Conservation (phyloP, 2,888 invertebrate species). For the Volucella inanis region DNA sequence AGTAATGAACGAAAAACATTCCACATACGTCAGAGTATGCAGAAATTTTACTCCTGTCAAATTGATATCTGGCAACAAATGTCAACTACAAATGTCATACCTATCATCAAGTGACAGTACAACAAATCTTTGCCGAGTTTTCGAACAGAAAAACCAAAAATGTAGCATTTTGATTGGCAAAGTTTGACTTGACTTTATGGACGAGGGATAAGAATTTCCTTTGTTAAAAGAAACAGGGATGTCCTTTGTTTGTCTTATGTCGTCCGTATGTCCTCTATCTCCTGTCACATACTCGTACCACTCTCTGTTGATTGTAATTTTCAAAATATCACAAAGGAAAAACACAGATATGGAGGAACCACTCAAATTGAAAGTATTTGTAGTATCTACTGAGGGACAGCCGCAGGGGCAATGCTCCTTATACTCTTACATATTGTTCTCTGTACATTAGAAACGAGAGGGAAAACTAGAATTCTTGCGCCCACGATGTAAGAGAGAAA, state of each 20-base stretch:
- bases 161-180: constrained; percentile 45
- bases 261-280: constrained; percentile 21
- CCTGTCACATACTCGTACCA: neutral
- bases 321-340: constrained; percentile 43
- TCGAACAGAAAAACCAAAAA: neutral
- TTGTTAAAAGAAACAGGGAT: neutral
- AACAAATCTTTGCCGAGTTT: neutral
- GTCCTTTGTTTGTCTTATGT: too few species aligned
- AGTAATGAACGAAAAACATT: constrained; percentile 15
- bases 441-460: neutral
- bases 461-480: constrained; percentile 16
- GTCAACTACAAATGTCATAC: neutral
- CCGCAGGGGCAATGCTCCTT: constrained; percentile 21
- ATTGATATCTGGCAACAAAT: constrained; percentile 7
- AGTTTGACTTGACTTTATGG: constrained; percentile 28
- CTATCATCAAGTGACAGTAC: too few species aligned
- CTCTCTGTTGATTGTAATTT: constrained; percentile 11
- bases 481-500: constrained; percentile 9
- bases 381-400: constrained; percentile 29
- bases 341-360: constrained; percentile 31
- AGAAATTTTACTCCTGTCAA: neutral
- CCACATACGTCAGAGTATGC: constrained; percentile 57
- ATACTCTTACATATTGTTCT: neutral
- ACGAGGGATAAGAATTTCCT: neutral
- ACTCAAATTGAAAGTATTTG: constrained; percentile 60